A percentile compares a stretch with the other conserved stretches of the same genome.
Evolutionary conservation across 2,113 vertebrate genomes (phyloP).

Genomic region (Pardalotus punctatus): DNA sequence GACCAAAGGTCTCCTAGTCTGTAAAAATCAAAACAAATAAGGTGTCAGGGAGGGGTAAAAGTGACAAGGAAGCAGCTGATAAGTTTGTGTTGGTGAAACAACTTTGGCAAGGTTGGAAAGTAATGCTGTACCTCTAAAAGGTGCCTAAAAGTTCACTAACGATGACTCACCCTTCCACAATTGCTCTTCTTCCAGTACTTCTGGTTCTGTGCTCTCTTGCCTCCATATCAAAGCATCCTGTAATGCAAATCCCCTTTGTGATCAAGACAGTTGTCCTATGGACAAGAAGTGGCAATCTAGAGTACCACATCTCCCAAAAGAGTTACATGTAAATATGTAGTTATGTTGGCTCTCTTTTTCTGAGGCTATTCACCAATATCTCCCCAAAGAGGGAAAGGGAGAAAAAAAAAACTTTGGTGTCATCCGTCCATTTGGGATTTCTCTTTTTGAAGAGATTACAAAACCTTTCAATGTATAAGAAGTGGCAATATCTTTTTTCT

Average conservation of each 20-base stretch:
- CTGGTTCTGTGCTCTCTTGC: neutral
- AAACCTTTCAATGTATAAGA: neutral
- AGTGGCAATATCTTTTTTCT: neutral
- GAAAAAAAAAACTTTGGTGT: neutral
- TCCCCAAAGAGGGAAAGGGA: neutral
- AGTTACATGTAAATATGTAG: neutral
- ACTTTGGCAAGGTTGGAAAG: neutral
- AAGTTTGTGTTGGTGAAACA: neutral
- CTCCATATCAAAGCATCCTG: neutral
- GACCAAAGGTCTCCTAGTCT: neutral
- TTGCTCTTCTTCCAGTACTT: neutral
- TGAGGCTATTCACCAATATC: neutral
- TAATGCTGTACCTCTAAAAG: neutral
- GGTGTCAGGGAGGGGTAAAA: neutral
- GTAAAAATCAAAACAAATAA: neutral
- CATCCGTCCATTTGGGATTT: neutral
- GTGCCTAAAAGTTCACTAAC: neutral
- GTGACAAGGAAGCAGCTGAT: neutral
- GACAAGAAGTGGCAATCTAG: neutral
- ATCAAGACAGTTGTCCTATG: neutral
- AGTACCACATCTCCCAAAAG: neutral
- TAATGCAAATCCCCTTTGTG: neutral
- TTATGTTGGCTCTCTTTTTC: neutral
- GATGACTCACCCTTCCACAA: neutral
- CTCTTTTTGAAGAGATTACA: neutral